phyloP scores from a whole-genome alignment of 2,888 invertebrate species.

The Brenthis daphne region DNA sequence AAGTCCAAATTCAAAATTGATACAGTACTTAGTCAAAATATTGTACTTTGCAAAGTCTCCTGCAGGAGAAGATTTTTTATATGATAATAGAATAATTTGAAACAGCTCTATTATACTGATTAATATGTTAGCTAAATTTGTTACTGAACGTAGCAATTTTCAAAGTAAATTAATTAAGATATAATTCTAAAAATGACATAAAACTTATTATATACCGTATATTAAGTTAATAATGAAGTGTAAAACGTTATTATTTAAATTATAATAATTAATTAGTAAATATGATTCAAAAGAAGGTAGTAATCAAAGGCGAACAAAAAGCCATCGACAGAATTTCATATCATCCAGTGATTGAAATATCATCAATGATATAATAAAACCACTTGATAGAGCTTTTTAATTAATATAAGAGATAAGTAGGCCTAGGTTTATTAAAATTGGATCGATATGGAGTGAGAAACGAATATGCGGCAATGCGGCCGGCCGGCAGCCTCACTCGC shows the following conservation, averaged over 20 bases:
- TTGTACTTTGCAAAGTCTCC: too few relatives aligned
- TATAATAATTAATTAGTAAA: constrained; percentile 7
- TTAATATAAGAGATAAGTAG: constrained; percentile 31
- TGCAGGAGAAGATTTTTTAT: too few relatives aligned
- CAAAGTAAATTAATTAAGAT: too few relatives aligned
- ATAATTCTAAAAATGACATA: too few relatives aligned
- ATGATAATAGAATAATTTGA: too few relatives aligned
- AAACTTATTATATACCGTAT: neutral
- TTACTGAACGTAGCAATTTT: too few relatives aligned
- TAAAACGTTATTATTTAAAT: constrained; percentile 2
- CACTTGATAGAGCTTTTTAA: constrained; percentile 28
- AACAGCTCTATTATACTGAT: too few relatives aligned
- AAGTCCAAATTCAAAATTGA: too few relatives aligned
- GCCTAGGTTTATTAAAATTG: constrained; percentile 31
- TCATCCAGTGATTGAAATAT: constrained; percentile 10
- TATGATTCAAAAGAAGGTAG: constrained; percentile 2
- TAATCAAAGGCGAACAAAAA: constrained; percentile 14
- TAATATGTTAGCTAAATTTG: too few relatives aligned
- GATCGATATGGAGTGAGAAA: constrained; percentile 35
- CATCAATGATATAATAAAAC: constrained; percentile 23
- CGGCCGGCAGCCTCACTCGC: constrained; percentile 32
- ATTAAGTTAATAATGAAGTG: neutral
- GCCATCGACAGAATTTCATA: constrained; percentile 18
- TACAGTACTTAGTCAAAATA: too few relatives aligned
- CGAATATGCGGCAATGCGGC: constrained; percentile 40